Conservation (phyloP, 2,113 vertebrate species). For the Neoarius graeffei region DNA sequence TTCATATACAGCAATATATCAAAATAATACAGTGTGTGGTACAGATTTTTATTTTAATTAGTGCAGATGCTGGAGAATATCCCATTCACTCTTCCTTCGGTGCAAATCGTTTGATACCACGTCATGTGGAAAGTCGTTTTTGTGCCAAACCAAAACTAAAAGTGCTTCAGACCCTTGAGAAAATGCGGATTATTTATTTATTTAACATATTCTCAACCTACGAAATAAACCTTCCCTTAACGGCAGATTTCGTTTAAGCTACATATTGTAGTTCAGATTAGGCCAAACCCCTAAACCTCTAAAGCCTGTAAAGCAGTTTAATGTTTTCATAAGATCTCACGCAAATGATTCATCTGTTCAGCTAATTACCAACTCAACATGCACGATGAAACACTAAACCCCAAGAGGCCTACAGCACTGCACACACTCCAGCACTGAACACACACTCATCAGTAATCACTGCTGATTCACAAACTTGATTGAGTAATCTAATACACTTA, state of each 20-base stretch:
- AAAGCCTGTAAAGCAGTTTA: conserved; percentile 1
- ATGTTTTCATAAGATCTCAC: conserved; percentile 24
- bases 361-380: not conserved
- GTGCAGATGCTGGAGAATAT: not conserved
- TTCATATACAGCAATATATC: not conserved
- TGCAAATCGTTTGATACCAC: not conserved
- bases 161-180: not conserved
- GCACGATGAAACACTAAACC: not conserved
- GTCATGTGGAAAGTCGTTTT: not conserved
- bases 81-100: not conserved
- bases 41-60: not conserved
- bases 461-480: not conserved
- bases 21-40: not conserved
- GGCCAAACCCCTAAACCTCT: conserved; percentile 5
- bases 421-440: not conserved
- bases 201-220: not conserved
- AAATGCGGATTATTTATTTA: not conserved
- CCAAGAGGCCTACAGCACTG: not conserved
- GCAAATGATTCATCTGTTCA: conserved; percentile 14
- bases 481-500: too few relatives aligned
- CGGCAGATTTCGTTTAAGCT: not conserved
- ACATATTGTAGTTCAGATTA: not conserved
- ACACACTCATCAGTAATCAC: not conserved
- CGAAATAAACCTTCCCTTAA: not conserved
- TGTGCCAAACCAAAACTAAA: not conserved